Evolutionary conservation across 2,888 invertebrate species (phyloP).

Genomic region (Lasioglossum zephyrum): DNA sequence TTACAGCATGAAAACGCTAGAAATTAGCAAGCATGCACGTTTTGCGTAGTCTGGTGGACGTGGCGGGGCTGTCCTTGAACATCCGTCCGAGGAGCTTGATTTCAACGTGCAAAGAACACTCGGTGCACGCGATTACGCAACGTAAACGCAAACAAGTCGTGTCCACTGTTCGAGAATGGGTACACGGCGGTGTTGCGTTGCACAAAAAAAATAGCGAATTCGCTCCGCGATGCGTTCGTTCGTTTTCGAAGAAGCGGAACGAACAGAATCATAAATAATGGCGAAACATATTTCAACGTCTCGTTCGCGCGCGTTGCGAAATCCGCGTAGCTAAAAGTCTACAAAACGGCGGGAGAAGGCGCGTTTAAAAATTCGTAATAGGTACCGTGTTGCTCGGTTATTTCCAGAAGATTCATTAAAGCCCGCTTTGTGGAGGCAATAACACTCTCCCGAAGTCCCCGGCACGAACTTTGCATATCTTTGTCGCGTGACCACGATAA

Average conservation of each 20-base stretch:
- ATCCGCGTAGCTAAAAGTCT: neutral
- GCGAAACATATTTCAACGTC: neutral
- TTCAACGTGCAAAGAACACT: slow-evolving; percentile 58
- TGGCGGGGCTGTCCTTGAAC: slow-evolving; percentile 62
- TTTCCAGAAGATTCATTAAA: slow-evolving; percentile 20
- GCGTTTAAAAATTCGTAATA: slow-evolving; percentile 22
- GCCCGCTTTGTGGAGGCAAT: slow-evolving; percentile 21
- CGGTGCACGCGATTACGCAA: slow-evolving; percentile 55
- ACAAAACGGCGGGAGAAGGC: neutral
- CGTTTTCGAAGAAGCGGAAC: neutral
- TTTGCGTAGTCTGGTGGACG: slow-evolving; percentile 21
- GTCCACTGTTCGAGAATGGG: neutral
- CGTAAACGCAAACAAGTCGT: slow-evolving; percentile 46
- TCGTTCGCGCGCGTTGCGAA: neutral
- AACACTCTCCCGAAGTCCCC: slow-evolving; percentile 21
- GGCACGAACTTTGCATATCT: slow-evolving; percentile 18
- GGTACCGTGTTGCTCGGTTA: slow-evolving; percentile 13
- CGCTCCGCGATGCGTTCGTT: neutral
- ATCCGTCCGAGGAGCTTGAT: slow-evolving; percentile 44
- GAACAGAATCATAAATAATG: neutral
- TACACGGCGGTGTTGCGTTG: slow-evolving; percentile 15
- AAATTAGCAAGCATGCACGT: slow-evolving; percentile 23
- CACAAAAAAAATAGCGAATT: neutral
- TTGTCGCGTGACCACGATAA: slow-evolving; percentile 18
- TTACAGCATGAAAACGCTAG: neutral